Percentiles rank a stretch among this genome's conserved stretches.
Conservation (phyloP, 2,797 vertebrate species). For the Pampus argenteus region DNA sequence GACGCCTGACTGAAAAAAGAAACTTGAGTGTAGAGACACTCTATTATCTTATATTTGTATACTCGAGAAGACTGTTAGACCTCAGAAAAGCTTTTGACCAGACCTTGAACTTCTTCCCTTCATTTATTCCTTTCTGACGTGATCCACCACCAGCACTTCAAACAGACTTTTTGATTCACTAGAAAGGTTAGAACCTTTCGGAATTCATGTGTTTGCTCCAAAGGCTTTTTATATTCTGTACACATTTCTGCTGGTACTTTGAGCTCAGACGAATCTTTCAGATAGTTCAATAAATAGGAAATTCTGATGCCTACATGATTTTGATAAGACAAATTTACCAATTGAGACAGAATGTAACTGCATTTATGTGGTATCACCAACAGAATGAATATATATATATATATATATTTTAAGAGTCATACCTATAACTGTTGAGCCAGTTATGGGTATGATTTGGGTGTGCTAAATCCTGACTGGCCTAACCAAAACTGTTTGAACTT, state of each 20-base stretch:
- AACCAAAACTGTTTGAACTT: too few species aligned
- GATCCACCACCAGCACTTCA: constrained; percentile 56
- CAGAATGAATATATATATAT: too few species aligned
- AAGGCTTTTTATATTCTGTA: constrained; percentile 35
- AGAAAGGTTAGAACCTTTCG: constrained; percentile 46
- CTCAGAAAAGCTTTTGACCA: constrained; percentile 55
- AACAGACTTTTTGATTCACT: constrained; percentile 64
- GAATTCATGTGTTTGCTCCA: constrained; percentile 28
- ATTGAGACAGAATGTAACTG: too few species aligned
- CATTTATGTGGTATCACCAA: too few species aligned
- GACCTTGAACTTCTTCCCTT: constrained; percentile 55
- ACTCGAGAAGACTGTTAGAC: constrained; percentile 27
- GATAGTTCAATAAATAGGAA: neutral
- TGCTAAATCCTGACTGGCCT: too few species aligned
- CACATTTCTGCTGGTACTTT: constrained; percentile 21
- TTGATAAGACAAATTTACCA: neutral
- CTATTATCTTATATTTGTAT: constrained; percentile 29
- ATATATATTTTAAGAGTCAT: too few species aligned
- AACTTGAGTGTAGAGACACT: neutral
- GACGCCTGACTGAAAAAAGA: neutral
- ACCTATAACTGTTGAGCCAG: too few species aligned
- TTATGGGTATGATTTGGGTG: too few species aligned
- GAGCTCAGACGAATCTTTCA: constrained; percentile 33
- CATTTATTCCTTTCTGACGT: constrained; percentile 11
- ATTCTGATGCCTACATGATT: constrained; percentile 9